Percentiles rank a stretch among this genome's conserved stretches.
Evolutionary conservation across 2,888 invertebrate genomes (phyloP).

Genomic region (Arge pagana): DNA sequence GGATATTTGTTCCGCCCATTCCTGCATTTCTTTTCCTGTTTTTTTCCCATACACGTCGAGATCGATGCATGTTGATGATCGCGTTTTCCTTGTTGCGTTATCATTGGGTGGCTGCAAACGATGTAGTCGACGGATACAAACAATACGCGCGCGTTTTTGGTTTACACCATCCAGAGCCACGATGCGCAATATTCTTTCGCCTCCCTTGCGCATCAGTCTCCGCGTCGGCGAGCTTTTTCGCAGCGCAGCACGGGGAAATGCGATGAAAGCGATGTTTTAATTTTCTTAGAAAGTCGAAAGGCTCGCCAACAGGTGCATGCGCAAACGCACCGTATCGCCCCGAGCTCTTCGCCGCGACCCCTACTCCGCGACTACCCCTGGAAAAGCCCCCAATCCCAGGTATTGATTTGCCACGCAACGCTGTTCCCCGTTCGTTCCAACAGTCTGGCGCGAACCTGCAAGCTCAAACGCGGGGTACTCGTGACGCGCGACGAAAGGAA

Average conservation of each 20-base stretch:
- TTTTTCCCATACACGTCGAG: no score
- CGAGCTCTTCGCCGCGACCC: constrained; percentile 46
- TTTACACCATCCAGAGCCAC: constrained; percentile 18
- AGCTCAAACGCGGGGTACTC: constrained; percentile 30
- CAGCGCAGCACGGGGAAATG: constrained; percentile 9
- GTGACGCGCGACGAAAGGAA: neutral
- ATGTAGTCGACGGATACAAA: neutral
- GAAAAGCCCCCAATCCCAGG: constrained; percentile 36
- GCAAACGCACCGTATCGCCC: constrained; percentile 48
- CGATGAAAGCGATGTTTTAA: constrained; percentile 6
- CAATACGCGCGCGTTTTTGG: constrained; percentile 20
- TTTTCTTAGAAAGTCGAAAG: constrained; percentile 8
- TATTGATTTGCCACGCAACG: constrained; percentile 55
- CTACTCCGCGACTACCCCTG: constrained; percentile 37
- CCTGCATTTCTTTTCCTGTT: no score
- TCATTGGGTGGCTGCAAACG: no score
- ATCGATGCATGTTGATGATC: no score
- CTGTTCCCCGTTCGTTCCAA: constrained; percentile 50
- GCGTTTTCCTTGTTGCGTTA: no score
- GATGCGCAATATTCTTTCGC: constrained; percentile 17
- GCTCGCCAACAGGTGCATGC: constrained; percentile 45
- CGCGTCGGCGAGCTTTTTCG: constrained; percentile 7
- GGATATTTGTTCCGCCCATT: no score
- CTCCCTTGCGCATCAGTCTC: constrained; percentile 3
- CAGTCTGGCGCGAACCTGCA: constrained; percentile 49